Conservation (phyloP, 2,888 invertebrate species). For the Apoderus coryli region DNA sequence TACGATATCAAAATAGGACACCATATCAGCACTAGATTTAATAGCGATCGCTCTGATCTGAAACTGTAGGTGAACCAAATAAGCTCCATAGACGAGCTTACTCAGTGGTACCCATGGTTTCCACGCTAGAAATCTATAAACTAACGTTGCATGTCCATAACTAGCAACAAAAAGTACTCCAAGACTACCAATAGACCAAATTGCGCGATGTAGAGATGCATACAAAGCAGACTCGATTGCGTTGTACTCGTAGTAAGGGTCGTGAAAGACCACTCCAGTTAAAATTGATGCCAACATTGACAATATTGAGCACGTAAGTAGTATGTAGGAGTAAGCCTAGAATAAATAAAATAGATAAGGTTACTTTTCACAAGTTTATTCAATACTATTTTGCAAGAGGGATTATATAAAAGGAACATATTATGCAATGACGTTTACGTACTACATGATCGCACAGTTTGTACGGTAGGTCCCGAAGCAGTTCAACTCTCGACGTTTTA, state of each 20-base stretch:
- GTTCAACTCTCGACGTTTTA: too few relatives aligned
- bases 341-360: slow-evolving; percentile 31
- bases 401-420: too few relatives aligned
- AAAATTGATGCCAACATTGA: slow-evolving; percentile 36
- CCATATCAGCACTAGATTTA: slow-evolving; percentile 34
- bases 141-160: slow-evolving; percentile 32
- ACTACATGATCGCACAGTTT: too few relatives aligned
- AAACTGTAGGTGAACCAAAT: slow-evolving; percentile 40
- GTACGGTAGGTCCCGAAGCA: too few relatives aligned
- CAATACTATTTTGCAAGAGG: too few relatives aligned
- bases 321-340: slow-evolving; percentile 19
- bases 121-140: slow-evolving; percentile 39
- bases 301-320: slow-evolving; percentile 29
- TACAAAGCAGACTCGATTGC: slow-evolving; percentile 39
- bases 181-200: slow-evolving; percentile 38
- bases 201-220: slow-evolving; percentile 40
- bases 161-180: slow-evolving; percentile 37
- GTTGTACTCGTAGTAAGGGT: slow-evolving; percentile 35
- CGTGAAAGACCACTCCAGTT: slow-evolving; percentile 37
- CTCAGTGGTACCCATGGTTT: slow-evolving; percentile 43
- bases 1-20: slow-evolving; percentile 30
- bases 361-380: too few relatives aligned
- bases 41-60: slow-evolving; percentile 37
- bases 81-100: slow-evolving; percentile 43
- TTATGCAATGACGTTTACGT: too few relatives aligned